These are phyloP conservation scores for Crypturellus undulatus DNA, from an alignment of 2,113 vertebrate species.

Conservation along the genomic window DNA sequence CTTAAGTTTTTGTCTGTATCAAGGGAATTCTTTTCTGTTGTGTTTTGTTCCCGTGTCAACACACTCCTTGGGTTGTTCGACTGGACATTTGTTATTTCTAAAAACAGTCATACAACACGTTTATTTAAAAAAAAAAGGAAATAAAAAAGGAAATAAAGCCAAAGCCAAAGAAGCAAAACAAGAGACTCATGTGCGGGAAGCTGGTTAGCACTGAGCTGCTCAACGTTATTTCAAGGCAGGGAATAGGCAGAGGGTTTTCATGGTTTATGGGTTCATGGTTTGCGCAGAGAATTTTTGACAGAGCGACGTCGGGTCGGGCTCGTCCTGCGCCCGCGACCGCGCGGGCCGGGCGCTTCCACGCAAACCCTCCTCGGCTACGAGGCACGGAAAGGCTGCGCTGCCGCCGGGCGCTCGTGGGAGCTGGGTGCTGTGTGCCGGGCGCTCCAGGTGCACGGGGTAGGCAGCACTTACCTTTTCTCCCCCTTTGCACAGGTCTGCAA, in stretches of 20 bases:
- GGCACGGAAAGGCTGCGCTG: conserved; percentile 40
- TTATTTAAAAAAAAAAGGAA: neutral
- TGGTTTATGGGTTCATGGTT: conserved; percentile 62
- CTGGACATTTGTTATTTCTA: neutral
- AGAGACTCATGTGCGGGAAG: neutral
- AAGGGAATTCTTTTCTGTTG: neutral
- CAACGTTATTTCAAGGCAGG: neutral
- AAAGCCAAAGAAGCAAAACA: conserved; percentile 47
- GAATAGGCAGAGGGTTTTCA: conserved; percentile 20
- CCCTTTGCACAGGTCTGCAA: conserved; percentile 69
- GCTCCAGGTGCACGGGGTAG: conserved; percentile 58
- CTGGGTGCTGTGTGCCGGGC: conserved; percentile 51
- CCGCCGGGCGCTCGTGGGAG: conserved; percentile 42
- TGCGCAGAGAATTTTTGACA: conserved; percentile 28
- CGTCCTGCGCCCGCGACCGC: no score
- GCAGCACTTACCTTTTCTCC: conserved; percentile 66
- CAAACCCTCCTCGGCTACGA: neutral
- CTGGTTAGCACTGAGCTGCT: conserved; percentile 39
- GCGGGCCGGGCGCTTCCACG: neutral
- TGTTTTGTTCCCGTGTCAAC: neutral
- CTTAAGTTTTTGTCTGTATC: neutral
- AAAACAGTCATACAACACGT: neutral
- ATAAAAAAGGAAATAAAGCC: conserved; percentile 3
- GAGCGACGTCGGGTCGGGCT: neutral
- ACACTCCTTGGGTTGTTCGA: neutral